Percentiles rank a stretch among this genome's conserved stretches.
These are phyloP conservation scores for Andrena praecox DNA, from an alignment of 2,888 invertebrate genomes.

Conservation along the genomic window DNA sequence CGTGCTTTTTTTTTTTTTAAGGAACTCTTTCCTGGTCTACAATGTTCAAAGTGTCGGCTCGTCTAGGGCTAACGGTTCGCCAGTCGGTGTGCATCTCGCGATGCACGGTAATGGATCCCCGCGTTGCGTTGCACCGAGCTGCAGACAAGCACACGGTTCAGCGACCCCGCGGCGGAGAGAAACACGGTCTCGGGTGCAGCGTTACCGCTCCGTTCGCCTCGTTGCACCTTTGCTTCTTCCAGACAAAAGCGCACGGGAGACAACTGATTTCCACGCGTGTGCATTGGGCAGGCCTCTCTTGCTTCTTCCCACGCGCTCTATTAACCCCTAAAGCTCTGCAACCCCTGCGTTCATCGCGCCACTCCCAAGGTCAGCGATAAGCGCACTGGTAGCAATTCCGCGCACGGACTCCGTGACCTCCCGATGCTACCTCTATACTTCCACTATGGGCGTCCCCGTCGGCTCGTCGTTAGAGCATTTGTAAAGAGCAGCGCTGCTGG, in stretches of 20 bases:
- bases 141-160: constrained; percentile 78
- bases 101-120: constrained; percentile 72
- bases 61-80: constrained; percentile 74
- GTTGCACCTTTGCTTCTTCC: constrained; percentile 26
- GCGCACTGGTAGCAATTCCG: too few relatives aligned
- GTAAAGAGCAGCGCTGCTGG: too few relatives aligned
- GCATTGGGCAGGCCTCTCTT: neutral
- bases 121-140: constrained; percentile 67
- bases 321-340: neutral
- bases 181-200: constrained; percentile 61
- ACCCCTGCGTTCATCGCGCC: neutral
- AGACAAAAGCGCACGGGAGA: neutral
- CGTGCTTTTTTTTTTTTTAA: neutral
- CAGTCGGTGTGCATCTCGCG: constrained; percentile 60
- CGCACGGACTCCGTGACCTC: too few relatives aligned
- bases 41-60: neutral
- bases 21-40: neutral
- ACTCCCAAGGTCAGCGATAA: too few relatives aligned
- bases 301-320: neutral
- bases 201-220: constrained; percentile 67
- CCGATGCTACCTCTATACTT: too few relatives aligned
- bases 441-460: too few relatives aligned
- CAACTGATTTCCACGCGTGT: neutral
- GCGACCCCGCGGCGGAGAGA: constrained; percentile 74
- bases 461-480: too few relatives aligned